Base-by-base conservation (phyloP, 2,113 vertebrate genomes). In the Anoura caudifer region DNA sequence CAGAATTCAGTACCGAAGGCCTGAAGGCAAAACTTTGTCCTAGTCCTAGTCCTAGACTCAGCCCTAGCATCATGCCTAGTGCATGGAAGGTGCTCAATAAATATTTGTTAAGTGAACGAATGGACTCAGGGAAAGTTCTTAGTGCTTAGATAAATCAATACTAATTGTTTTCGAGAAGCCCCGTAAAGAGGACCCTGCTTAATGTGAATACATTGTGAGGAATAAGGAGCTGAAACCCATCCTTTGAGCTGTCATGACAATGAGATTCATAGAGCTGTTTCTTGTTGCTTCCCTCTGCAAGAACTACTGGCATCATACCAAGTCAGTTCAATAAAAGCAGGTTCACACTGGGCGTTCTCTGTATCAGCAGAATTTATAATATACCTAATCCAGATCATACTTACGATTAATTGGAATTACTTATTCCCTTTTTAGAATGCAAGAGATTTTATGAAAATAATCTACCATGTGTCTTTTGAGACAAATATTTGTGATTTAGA, bases 401-500 rank as follows among this genome's bases (percentile, higher is more conserved):
- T 80, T 90, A 73, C 6, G 92, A 52, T 82, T 56, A 82, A 91
- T 75, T 45, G 11, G 90, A 92, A 76, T 77, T 56, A 76, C 2
- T 73, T 79, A 61, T 72, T 86, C 84, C 63, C 52, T 45, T 33
- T 65, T 73, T 88, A 87, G 47, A 87, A 75, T 80, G 15, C 28
- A 70, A 87, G 69, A 75, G 28, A 63, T 67, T 95, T 72, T 88
- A 81, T 38, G 90, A 76, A 81, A 91, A 87, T 43, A 92, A 84
- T 45, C 41, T 52, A 59, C 28, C 33, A 36, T 77, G 24, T 72
- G 88, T 91, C 76, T 80, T 93, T 95, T 86, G 76, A 95, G 92
- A 88, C 65, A 94, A 45, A 84, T 79, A 77, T 36, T 89, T 72
- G 8, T 69, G 67, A 95, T 86, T 82, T 76, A 93, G 91, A 86